phyloP scores from a whole-genome alignment of 1,140 invertebrate genomes.

The Homalodisca vitripennis region DNA sequence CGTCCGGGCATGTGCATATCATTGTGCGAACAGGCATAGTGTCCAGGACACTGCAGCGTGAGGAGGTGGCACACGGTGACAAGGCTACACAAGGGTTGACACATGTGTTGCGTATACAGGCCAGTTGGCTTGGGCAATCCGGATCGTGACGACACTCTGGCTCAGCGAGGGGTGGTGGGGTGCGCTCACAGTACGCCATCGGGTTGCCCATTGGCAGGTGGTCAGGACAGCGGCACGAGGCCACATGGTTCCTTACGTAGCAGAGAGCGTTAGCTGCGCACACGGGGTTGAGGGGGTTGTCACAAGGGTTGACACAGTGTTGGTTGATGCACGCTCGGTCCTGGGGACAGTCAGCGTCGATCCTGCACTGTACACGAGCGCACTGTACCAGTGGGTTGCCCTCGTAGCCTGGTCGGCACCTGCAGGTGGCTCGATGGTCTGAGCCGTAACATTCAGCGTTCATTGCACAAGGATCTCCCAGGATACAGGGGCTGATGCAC shows the following conservation, averaged over 20 bases:
- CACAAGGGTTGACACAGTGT: slow-evolving; percentile 74
- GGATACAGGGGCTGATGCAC: slow-evolving; percentile 74
- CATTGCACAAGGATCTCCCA: slow-evolving; percentile 74
- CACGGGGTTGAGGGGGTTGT: slow-evolving; percentile 56
- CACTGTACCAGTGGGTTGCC: slow-evolving; percentile 79
- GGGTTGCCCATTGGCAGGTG: slow-evolving; percentile 73
- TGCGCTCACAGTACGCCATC: slow-evolving; percentile 67
- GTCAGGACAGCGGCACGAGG: slow-evolving; percentile 74
- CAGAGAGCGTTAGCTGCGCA: slow-evolving; percentile 81
- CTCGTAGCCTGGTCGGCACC: slow-evolving; percentile 66
- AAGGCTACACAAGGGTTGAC: slow-evolving; percentile 74
- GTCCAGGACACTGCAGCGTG: slow-evolving; percentile 73
- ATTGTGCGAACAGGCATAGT: slow-evolving; percentile 80
- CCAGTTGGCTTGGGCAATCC: slow-evolving; percentile 75
- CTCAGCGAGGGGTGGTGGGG: slow-evolving; percentile 49
- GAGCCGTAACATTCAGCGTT: slow-evolving; percentile 80
- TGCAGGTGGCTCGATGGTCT: slow-evolving; percentile 72
- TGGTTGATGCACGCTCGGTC: slow-evolving; percentile 67
- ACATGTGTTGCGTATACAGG: slow-evolving; percentile 77
- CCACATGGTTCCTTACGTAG: slow-evolving; percentile 70
- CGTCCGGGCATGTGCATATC: slow-evolving; percentile 80
- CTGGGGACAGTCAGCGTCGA: slow-evolving; percentile 69
- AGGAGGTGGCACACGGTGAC: slow-evolving; percentile 66
- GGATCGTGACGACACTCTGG: slow-evolving; percentile 75
- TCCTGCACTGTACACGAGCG: slow-evolving; percentile 67